Evolutionary conservation across 2,888 invertebrate species (phyloP).

Genomic region (Euplagia quadripunctaria): DNA sequence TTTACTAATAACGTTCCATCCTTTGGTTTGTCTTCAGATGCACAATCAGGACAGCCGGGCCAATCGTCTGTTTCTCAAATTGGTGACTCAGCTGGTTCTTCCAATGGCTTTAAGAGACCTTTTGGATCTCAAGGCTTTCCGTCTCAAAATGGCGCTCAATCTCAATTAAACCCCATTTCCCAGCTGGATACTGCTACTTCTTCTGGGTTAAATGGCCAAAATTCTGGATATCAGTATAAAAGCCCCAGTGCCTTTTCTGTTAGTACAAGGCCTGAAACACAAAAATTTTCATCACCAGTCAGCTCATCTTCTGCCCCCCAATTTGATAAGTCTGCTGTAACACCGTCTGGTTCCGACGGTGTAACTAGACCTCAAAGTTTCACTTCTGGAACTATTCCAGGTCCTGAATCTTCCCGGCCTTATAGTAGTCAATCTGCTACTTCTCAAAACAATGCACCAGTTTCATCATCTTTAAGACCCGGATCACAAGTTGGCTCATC

Average conservation of each 20-base stretch:
- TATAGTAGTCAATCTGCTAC: conserved; percentile 10
- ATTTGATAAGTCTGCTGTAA: neutral
- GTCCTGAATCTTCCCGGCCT: neutral
- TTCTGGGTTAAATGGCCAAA: conserved; percentile 7
- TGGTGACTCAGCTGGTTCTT: conserved; percentile 23
- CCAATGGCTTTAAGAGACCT: conserved; percentile 13
- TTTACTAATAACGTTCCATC: neutral
- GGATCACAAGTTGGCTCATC: neutral
- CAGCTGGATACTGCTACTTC: neutral
- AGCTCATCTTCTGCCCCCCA: neutral
- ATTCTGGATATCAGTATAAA: conserved; percentile 19
- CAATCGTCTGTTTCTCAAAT: conserved; percentile 26
- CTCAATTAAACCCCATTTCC: neutral
- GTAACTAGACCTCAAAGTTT: neutral
- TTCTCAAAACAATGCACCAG: conserved; percentile 42
- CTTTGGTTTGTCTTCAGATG: neutral
- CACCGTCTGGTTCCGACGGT: neutral
- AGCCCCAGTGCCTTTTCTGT: neutral
- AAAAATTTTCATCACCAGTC: neutral
- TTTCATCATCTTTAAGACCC: conserved; percentile 12
- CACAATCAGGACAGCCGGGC: neutral
- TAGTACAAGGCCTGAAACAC: neutral
- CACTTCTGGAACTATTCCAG: neutral
- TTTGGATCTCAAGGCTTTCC: conserved; percentile 36
- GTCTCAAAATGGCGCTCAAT: conserved; percentile 33